Conservation (phyloP, 2,888 invertebrate genomes). For the Tricholauxania praeusta region DNA sequence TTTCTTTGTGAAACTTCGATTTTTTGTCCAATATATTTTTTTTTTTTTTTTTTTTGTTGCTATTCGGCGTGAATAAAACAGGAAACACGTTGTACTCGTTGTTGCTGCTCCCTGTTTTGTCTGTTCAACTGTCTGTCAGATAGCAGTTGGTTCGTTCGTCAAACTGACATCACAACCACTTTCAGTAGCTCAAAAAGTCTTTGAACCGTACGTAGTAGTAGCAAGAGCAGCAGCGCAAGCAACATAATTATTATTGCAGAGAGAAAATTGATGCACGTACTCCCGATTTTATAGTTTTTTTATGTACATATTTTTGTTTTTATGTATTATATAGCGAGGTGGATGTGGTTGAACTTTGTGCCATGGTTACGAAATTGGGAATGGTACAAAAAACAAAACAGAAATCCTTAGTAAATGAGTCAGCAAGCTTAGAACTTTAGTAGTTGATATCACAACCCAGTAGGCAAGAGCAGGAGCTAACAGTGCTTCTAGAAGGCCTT, state of each 20-base stretch:
- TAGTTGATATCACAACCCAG: too few species aligned
- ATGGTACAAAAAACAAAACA: too few species aligned
- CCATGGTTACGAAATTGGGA: background rate
- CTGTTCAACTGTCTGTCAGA: background rate
- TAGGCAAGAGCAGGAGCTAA: too few species aligned
- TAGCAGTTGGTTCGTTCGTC: background rate
- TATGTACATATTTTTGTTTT: background rate
- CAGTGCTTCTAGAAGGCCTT: too few species aligned
- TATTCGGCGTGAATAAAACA: constrained; percentile 29
- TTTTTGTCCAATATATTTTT: constrained; percentile 16
- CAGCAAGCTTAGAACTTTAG: too few species aligned
- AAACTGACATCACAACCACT: constrained; percentile 1
- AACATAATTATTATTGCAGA: constrained; percentile 7
- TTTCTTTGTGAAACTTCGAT: background rate
- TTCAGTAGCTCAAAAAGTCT: constrained; percentile 3
- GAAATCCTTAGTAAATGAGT: too few species aligned
- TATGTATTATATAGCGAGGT: background rate
- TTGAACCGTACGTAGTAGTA: background rate
- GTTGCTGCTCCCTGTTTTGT: background rate
- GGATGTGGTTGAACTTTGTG: constrained; percentile 23
- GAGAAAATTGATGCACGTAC: constrained; percentile 41
- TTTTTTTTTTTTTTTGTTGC: constrained; percentile 6
- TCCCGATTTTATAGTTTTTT: constrained; percentile 30
- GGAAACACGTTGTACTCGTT: constrained; percentile 35
- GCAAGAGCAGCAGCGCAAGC: background rate